Conservation (phyloP, 1,140 invertebrate genomes). For the Saccostrea echinata region DNA sequence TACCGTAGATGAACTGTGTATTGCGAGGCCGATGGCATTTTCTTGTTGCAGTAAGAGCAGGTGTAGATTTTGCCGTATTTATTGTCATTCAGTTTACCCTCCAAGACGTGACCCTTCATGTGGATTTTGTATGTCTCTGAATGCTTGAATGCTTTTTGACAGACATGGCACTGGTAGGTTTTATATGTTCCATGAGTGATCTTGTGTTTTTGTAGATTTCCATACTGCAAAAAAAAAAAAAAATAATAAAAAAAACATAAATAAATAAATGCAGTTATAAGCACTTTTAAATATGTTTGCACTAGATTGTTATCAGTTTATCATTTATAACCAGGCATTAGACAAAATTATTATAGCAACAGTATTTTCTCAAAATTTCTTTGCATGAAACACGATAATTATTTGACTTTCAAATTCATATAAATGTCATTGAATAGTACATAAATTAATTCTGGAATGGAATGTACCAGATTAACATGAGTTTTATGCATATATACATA, state of each 20-base stretch:
- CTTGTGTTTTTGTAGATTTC: conserved; percentile 76
- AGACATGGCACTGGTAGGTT: conserved; percentile 72
- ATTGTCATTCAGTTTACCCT: conserved; percentile 20
- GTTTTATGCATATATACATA: too few relatives aligned
- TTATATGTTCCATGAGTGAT: conserved; percentile 73
- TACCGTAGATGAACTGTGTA: conserved; percentile 54
- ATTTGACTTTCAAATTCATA: too few relatives aligned
- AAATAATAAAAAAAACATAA: neutral
- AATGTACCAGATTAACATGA: too few relatives aligned
- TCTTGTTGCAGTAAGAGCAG: conserved; percentile 50
- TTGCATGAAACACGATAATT: too few relatives aligned
- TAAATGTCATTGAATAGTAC: too few relatives aligned
- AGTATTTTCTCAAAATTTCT: too few relatives aligned
- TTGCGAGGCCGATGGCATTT: conserved; percentile 49
- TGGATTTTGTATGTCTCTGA: conserved; percentile 52
- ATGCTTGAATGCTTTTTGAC: conserved; percentile 66
- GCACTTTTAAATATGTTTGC: too few relatives aligned
- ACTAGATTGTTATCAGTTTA: too few relatives aligned
- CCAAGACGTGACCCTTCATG: conserved; percentile 48
- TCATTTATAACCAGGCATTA: too few relatives aligned
- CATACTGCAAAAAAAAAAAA: conserved; percentile 61
- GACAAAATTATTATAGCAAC: too few relatives aligned
- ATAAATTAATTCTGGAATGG: too few relatives aligned
- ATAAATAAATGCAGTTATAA: neutral
- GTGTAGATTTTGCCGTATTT: conserved; percentile 52